Evolutionary conservation across 2,113 vertebrate species (phyloP).

Genomic region (Blennius ocellaris): DNA sequence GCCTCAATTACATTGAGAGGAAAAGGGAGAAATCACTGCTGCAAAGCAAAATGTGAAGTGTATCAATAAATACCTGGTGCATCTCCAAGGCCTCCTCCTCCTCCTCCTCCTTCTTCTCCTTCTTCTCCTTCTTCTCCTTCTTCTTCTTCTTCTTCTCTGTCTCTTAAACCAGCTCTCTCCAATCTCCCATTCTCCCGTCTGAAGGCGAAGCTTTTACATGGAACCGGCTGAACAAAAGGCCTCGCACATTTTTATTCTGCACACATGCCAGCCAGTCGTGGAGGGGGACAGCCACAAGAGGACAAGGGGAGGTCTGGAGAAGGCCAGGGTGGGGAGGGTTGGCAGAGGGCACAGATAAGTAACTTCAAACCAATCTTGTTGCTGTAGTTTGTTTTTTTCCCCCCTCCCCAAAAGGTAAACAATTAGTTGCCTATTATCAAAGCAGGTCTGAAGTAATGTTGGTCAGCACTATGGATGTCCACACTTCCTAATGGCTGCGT

Average conservation of each 20-base stretch:
- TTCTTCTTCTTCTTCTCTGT: conserved; percentile 28
- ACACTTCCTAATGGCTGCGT: too few relatives aligned
- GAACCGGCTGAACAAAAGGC: conserved; percentile 66
- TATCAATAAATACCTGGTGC: conserved; percentile 36
- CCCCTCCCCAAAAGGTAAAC: conserved; percentile 19
- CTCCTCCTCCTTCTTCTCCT: conserved; percentile 4
- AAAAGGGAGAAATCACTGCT: neutral
- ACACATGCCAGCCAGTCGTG: conserved; percentile 65
- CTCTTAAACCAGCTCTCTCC: conserved; percentile 32
- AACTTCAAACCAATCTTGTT: conserved; percentile 23
- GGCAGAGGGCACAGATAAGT: conserved; percentile 43
- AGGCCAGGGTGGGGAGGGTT: neutral
- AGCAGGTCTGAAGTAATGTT: too few relatives aligned
- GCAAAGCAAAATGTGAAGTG: neutral
- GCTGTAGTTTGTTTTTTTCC: conserved; percentile 18
- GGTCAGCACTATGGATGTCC: too few relatives aligned
- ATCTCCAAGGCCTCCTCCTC: conserved; percentile 7
- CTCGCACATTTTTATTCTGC: conserved; percentile 75
- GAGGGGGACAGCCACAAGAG: conserved; percentile 57
- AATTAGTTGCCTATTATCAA: neutral
- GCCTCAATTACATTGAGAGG: neutral
- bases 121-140: conserved; percentile 32
- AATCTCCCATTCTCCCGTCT: conserved; percentile 40
- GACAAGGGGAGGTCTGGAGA: conserved; percentile 16
- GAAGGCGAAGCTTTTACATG: conserved; percentile 36